Evolutionary conservation across 2,113 vertebrate genomes (phyloP), one percentile per base, ranked within the genome.

Genomic region (Larimichthys polyactis): DNA sequence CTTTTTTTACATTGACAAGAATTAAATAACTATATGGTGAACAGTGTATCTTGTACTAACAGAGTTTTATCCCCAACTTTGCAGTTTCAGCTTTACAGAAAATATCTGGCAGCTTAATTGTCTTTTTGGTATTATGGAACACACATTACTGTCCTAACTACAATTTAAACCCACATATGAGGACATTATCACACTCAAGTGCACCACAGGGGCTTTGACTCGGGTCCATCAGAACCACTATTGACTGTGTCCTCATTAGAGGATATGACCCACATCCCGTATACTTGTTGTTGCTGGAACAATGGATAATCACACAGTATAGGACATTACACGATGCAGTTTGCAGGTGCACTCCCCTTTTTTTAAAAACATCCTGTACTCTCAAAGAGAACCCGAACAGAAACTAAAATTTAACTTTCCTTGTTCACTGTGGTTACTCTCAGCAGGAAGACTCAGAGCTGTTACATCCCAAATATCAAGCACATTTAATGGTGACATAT

Each of bases 381-480:
- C 11, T 46, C 14, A 71, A 67, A 70, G 29, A 40, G 16, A 73
- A 66, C 9, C 7, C n/a, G 7, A 19, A 46, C 36, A 40, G 40
- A 77, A 44, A 55, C 16, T 14, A 8, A 44, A 55, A 36, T 22
- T 17, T 27, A 32, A 52, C 55, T 87, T 63, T 14, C 57, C 52
- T 71, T 57, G 9, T 22, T 46, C 12, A 4, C 48, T 77, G 63
- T 49, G 44, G n/a, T 55, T 11, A 17, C 46, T 57, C 52, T 68
- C 80, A 79, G 65, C 78, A 60, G 48, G 75, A 4, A 16, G 27
- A 12, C 58, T 77, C n/a, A n/a, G n/a, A n/a, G n/a, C n/a, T n/a
- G n/a, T n/a, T n/a, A n/a, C n/a, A n/a, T n/a, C 36, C 24, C 32
- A 77, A 77, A 66, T 74, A 81, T 79, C 59, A 71, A 73, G 29